These are phyloP conservation scores for Distichodus sexfasciatus DNA, from an alignment of 2,797 vertebrate genomes.

Conservation along the genomic window DNA sequence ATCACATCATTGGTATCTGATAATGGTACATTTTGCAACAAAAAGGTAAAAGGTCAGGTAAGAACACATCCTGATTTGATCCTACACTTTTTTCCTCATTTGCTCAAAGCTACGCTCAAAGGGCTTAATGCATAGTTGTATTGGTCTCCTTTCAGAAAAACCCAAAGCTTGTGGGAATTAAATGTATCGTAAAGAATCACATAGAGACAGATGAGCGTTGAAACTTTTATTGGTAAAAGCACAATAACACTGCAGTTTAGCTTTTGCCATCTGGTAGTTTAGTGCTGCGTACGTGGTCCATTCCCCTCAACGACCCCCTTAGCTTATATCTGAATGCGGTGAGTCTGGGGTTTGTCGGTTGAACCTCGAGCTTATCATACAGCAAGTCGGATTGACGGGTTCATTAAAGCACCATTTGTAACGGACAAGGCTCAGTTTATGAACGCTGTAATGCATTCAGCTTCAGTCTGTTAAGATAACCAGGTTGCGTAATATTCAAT, in stretches of 20 bases:
- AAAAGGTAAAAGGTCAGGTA: too few relatives aligned
- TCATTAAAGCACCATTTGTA: constrained; percentile 24
- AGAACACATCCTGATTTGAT: too few relatives aligned
- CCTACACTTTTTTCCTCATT: too few relatives aligned
- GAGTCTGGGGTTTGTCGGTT: not conserved
- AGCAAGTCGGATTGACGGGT: not conserved
- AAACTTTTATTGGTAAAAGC: constrained; percentile 24
- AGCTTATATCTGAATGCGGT: constrained; percentile 18
- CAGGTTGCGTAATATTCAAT: too few relatives aligned
- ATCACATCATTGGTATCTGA: too few relatives aligned
- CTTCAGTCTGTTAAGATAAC: too few relatives aligned
- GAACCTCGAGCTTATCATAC: constrained; percentile 2
- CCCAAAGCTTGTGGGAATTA: too few relatives aligned
- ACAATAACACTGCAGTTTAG: constrained; percentile 1
- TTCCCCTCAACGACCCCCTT: not conserved
- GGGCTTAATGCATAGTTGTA: too few relatives aligned
- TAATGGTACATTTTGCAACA: too few relatives aligned
- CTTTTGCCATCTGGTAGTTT: not conserved
- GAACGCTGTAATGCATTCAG: not conserved
- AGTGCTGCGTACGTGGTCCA: not conserved
- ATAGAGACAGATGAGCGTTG: not conserved
- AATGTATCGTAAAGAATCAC: not conserved
- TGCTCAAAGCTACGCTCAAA: too few relatives aligned
- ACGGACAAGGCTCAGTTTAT: not conserved
- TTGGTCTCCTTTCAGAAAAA: too few relatives aligned